Percentiles rank a stretch among this genome's conserved stretches.
Conservation (phyloP, 2,888 invertebrate species). For the Oscheius sp. region DNA sequence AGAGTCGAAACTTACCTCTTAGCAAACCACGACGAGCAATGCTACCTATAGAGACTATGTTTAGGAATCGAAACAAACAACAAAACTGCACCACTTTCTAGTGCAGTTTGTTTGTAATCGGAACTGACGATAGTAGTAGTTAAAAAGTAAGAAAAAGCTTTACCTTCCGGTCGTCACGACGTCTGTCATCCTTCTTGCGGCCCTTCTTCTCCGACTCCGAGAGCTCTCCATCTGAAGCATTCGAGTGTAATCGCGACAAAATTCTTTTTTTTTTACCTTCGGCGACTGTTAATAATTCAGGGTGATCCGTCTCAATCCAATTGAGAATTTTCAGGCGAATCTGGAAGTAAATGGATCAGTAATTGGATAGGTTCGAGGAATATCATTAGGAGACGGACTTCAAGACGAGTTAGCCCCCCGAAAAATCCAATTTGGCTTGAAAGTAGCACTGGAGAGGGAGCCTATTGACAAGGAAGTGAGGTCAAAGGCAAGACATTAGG, state of each 20-base stretch:
- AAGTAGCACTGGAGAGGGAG: background rate
- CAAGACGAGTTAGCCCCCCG: constrained; percentile 19
- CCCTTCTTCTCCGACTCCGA: constrained; percentile 52
- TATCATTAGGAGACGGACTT: constrained; percentile 8
- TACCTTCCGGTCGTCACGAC: constrained; percentile 11
- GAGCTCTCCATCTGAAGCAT: constrained; percentile 58
- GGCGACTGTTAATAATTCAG: constrained; percentile 51
- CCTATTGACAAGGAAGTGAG: too few relatives aligned
- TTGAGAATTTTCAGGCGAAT: constrained; percentile 59
- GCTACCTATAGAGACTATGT: constrained; percentile 37
- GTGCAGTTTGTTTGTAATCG: constrained; percentile 12
- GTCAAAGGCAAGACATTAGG: too few relatives aligned
- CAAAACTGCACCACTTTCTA: constrained; percentile 11
- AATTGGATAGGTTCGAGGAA: background rate
- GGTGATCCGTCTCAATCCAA: constrained; percentile 60
- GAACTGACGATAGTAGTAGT: background rate
- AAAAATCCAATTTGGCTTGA: constrained; percentile 9
- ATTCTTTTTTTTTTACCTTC: constrained; percentile 43
- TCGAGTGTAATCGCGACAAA: background rate
- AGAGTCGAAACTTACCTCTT: constrained; percentile 34
- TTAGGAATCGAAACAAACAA: constrained; percentile 23
- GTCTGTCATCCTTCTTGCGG: constrained; percentile 37
- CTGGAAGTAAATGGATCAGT: constrained; percentile 31
- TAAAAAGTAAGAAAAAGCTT: constrained; percentile 21
- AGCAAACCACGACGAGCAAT: constrained; percentile 37